These are phyloP conservation scores for Agrochola circellaris DNA, from an alignment of 2,888 invertebrate genomes.

Conservation along the genomic window DNA sequence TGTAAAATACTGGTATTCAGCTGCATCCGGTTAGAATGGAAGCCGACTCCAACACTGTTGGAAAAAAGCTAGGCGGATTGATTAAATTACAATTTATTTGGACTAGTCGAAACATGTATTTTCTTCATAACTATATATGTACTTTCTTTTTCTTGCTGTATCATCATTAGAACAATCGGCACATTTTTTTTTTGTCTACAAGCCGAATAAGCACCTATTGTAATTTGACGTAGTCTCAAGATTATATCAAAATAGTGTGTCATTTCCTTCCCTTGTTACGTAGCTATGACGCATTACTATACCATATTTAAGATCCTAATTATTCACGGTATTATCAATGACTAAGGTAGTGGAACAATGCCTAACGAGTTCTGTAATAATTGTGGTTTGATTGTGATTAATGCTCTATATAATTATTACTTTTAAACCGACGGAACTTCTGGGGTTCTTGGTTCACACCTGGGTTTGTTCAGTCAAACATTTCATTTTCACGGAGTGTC, in stretches of 20 bases:
- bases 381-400: neutral
- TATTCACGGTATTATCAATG: constrained; percentile 1
- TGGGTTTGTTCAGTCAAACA: neutral
- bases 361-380: neutral
- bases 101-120: neutral
- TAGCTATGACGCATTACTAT: constrained; percentile 1
- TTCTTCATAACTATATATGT: neutral
- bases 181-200: neutral
- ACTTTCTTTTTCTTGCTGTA: neutral
- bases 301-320: neutral
- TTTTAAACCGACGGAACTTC: neutral
- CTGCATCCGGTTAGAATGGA: neutral
- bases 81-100: neutral
- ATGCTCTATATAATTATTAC: neutral
- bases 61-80: neutral
- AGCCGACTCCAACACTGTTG: neutral
- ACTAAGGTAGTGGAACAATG: neutral
- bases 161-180: neutral
- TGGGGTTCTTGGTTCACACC: neutral
- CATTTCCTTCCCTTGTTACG: neutral
- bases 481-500: neutral
- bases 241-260: neutral
- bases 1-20: neutral
- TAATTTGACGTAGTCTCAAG: neutral
- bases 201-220: neutral